These are phyloP conservation scores for Phyllotis vaccarum DNA, from an alignment of 2,797 vertebrate genomes.

Conservation along the genomic window DNA sequence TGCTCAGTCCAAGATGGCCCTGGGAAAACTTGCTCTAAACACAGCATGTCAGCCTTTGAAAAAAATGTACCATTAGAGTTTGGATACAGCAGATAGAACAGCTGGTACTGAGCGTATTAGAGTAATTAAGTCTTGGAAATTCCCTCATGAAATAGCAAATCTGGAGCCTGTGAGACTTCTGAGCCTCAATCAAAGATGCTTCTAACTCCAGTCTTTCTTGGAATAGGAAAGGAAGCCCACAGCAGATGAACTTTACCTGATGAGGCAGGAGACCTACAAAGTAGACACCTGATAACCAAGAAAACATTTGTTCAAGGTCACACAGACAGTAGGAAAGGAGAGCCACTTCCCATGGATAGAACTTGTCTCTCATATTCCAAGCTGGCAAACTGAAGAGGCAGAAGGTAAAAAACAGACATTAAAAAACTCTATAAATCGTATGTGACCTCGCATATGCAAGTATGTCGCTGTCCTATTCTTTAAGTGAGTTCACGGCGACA, in stretches of 20 bases:
- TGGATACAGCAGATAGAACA: neutral
- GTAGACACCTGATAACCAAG: neutral
- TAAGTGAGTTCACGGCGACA: neutral
- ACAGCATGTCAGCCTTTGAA: neutral
- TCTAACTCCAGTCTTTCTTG: slow-evolving; percentile 17
- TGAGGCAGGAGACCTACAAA: neutral
- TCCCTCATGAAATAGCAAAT: slow-evolving; percentile 8
- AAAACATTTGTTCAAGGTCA: neutral
- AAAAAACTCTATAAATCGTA: neutral
- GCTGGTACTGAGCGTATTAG: neutral
- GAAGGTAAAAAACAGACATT: neutral
- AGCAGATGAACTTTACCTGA: neutral
- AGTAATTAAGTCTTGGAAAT: slow-evolving; percentile 44
- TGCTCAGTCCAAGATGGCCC: neutral
- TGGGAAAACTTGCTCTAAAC: slow-evolving; percentile 2
- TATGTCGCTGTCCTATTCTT: neutral
- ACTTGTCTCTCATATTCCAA: neutral
- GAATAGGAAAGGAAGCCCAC: neutral
- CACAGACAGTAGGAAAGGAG: neutral
- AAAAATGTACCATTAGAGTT: neutral
- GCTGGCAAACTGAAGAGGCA: neutral
- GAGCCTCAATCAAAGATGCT: slow-evolving; percentile 4
- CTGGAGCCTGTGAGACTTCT: neutral
- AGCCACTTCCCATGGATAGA: neutral
- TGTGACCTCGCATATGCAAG: neutral